These are phyloP conservation scores for Tridacna gigas DNA, from an alignment of 2,888 invertebrate species.

Conservation along the genomic window DNA sequence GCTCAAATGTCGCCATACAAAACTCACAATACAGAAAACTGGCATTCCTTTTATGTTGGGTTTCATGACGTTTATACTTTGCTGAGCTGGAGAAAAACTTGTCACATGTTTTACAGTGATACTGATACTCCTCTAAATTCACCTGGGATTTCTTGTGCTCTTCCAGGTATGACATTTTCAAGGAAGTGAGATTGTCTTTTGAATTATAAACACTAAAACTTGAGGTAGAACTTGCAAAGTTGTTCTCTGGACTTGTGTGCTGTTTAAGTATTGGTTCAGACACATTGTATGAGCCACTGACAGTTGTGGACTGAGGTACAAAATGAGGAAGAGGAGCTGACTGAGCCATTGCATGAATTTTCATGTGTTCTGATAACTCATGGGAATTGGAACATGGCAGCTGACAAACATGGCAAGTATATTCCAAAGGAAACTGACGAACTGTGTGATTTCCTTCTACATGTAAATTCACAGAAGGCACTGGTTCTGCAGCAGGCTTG, in stretches of 20 bases:
- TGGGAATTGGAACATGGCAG: conserved; percentile 37
- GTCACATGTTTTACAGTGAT: conserved; percentile 52
- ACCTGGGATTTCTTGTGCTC: conserved; percentile 46
- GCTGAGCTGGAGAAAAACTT: conserved; percentile 44
- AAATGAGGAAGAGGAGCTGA: not conserved
- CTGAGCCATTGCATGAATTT: conserved; percentile 46
- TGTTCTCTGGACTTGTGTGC: not conserved
- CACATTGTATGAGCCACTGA: conserved; percentile 4
- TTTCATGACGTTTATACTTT: conserved; percentile 54
- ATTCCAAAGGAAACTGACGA: conserved; percentile 14
- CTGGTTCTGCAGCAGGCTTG: conserved; percentile 18
- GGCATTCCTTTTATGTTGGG: conserved; percentile 46
- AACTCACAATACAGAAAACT: conserved; percentile 53
- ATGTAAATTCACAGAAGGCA: conserved; percentile 26
- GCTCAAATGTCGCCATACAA: conserved; percentile 50
- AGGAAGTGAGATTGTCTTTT: conserved; percentile 14
- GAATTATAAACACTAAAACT: conserved; percentile 9
- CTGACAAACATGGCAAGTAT: conserved; percentile 31
- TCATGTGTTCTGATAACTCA: conserved; percentile 53
- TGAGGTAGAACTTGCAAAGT: conserved; percentile 18
- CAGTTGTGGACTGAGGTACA: conserved; percentile 14
- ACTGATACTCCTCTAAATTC: conserved; percentile 30
- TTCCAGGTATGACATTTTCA: conserved; percentile 17
- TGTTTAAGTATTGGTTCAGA: not conserved
- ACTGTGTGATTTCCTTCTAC: conserved; percentile 8